Percentiles rank a stretch among this genome's conserved stretches.
phyloP scores from a whole-genome alignment of 2,888 invertebrate genomes.

The Crossocerus cetratus region DNA sequence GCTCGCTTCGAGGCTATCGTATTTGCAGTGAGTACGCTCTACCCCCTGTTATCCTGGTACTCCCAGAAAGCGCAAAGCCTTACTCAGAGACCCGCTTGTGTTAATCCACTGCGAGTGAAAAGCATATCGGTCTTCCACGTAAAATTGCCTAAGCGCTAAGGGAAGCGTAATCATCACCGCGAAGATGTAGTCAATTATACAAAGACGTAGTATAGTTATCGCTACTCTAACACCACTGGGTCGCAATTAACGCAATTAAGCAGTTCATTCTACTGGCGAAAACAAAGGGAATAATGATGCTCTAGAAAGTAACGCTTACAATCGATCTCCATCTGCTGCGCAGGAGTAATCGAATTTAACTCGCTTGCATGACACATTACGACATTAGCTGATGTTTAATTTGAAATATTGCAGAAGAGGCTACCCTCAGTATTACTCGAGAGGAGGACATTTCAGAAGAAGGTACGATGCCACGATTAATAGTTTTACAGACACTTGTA shows the following conservation, averaged over 20 bases:
- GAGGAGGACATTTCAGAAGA: constrained; percentile 82
- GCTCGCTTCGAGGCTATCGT: constrained; percentile 22
- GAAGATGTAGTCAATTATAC: constrained; percentile 15
- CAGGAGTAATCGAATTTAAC: neutral
- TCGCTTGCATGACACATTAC: too few species aligned
- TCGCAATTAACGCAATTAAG: neutral
- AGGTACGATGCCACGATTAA: constrained; percentile 65
- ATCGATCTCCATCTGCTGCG: too few species aligned
- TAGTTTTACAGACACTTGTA: neutral
- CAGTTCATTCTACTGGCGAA: neutral
- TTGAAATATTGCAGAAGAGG: constrained; percentile 81
- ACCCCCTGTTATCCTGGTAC: constrained; percentile 28
- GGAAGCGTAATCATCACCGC: too few species aligned
- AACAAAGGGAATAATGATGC: constrained; percentile 2
- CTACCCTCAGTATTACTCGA: constrained; percentile 83
- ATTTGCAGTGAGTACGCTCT: constrained; percentile 59
- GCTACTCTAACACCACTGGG: neutral
- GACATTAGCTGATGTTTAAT: constrained; percentile 20
- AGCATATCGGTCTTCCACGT: constrained; percentile 70
- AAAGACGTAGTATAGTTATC: constrained; percentile 12
- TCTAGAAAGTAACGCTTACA: neutral
- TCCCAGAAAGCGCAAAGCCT: constrained; percentile 14
- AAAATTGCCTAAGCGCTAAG: constrained; percentile 23
- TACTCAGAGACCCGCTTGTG: constrained; percentile 36
- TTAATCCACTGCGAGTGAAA: constrained; percentile 64